These are phyloP conservation scores for Barypeithes pellucidus DNA, from an alignment of 2,888 invertebrate species.

Conservation along the genomic window DNA sequence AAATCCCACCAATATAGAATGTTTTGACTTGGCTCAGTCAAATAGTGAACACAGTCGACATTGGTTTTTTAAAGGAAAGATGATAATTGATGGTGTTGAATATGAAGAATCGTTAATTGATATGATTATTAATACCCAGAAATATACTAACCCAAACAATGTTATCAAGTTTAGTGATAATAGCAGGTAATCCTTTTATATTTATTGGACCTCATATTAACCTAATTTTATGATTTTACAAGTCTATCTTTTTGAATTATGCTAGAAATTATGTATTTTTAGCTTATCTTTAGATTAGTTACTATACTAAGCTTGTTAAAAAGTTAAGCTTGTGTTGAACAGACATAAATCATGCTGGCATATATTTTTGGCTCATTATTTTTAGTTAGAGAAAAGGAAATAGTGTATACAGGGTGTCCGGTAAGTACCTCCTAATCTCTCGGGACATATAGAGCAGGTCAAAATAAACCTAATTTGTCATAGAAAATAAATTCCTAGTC, in stretches of 20 bases:
- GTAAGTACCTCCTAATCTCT: too few relatives aligned
- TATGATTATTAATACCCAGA: conserved; percentile 94
- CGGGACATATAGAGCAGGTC: too few relatives aligned
- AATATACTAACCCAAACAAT: conserved; percentile 90
- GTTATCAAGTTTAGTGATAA: conserved; percentile 98
- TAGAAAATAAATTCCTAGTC: too few relatives aligned
- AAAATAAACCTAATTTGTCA: too few relatives aligned
- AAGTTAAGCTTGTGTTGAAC: too few relatives aligned
- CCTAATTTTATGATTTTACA: neutral
- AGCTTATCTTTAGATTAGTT: too few relatives aligned
- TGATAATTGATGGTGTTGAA: conserved; percentile 87
- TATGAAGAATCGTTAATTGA: conserved; percentile 89
- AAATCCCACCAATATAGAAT: conserved; percentile 97
- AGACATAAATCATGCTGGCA: too few relatives aligned
- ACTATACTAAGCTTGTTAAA: too few relatives aligned
- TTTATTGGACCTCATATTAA: conserved; percentile 7
- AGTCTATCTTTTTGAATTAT: neutral
- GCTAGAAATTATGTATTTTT: too few relatives aligned
- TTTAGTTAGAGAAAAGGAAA: too few relatives aligned
- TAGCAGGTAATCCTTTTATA: conserved; percentile 82
- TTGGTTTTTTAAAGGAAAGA: conserved; percentile 97
- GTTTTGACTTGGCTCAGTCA: conserved; percentile 98
- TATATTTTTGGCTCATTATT: too few relatives aligned
- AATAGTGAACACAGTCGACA: conserved; percentile 99
- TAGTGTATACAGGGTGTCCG: too few relatives aligned